Evolutionary conservation across 2,113 vertebrate genomes (phyloP).

Genomic region (Paramormyrops kingsleyae): DNA sequence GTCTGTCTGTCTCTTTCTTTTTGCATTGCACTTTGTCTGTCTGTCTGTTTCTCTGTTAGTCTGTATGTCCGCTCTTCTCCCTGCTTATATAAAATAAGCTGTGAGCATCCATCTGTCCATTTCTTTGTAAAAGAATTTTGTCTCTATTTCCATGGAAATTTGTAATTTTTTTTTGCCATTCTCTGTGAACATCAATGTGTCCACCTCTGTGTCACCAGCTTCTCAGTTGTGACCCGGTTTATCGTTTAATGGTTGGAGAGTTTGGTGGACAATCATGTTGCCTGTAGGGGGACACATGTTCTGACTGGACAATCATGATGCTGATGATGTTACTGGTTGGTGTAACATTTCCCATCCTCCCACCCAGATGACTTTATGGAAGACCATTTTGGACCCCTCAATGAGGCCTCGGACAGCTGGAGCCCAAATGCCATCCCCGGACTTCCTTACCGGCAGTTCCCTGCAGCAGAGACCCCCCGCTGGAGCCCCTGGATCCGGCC

Average conservation of each 20-base stretch:
- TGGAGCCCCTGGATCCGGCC: slow-evolving; percentile 44
- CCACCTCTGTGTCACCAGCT: not conserved
- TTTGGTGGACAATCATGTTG: not conserved
- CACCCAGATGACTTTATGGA: slow-evolving; percentile 38
- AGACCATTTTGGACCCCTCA: slow-evolving; percentile 28
- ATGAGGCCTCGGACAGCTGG: slow-evolving; percentile 49
- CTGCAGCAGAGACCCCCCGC: slow-evolving; percentile 19
- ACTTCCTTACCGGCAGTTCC: slow-evolving; percentile 35
- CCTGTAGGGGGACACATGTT: too few relatives aligned
- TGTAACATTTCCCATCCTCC: not conserved
- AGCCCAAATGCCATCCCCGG: slow-evolving; percentile 37
- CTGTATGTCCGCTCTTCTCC: not conserved
- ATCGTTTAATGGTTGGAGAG: not conserved
- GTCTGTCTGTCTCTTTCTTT: not conserved
- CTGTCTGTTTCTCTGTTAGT: not conserved
- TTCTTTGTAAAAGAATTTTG: not conserved
- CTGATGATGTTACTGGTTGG: not conserved
- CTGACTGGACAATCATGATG: not conserved
- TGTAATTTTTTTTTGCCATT: not conserved
- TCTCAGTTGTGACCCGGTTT: not conserved
- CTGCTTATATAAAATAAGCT: not conserved
- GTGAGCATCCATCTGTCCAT: not conserved
- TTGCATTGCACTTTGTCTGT: not conserved
- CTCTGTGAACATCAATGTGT: not conserved
- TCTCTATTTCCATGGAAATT: not conserved